Conservation (phyloP, 2,888 invertebrate species). For the Cantharis rufa region DNA sequence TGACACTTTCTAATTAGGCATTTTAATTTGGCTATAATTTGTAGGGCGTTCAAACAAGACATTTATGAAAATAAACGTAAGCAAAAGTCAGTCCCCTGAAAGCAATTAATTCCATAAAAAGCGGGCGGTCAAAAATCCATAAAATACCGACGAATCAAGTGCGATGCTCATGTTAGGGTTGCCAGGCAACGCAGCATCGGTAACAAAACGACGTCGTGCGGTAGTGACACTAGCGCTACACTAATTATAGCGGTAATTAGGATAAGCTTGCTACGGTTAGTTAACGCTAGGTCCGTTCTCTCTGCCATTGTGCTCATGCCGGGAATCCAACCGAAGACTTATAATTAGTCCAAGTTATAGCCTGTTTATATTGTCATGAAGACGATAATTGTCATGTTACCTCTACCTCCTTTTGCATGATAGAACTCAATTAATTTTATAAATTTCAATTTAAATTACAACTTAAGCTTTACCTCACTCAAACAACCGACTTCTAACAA, state of each 20-base stretch:
- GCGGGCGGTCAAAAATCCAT: constrained; percentile 48
- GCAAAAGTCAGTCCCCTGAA: constrained; percentile 17
- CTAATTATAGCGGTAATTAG: constrained; percentile 57
- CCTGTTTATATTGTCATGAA: constrained; percentile 53
- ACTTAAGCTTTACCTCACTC: not conserved
- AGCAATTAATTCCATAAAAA: constrained; percentile 40
- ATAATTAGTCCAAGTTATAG: constrained; percentile 53
- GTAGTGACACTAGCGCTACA: constrained; percentile 47
- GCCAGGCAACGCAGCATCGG: constrained; percentile 43
- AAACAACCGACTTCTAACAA: constrained; percentile 1
- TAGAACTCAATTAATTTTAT: constrained; percentile 41
- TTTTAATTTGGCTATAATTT: not conserved
- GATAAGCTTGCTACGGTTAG: constrained; percentile 55
- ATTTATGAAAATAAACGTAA: constrained; percentile 22
- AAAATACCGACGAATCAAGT: constrained; percentile 48
- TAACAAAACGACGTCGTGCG: constrained; percentile 50
- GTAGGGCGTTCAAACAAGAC: constrained; percentile 4
- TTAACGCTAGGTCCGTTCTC: constrained; percentile 39
- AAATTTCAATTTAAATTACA: constrained; percentile 20
- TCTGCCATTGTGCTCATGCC: constrained; percentile 42
- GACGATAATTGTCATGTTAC: constrained; percentile 52
- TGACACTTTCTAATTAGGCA: not conserved
- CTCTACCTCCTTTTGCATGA: constrained; percentile 40
- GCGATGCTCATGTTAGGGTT: constrained; percentile 39
- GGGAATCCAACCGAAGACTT: constrained; percentile 43